Conservation (phyloP, 1,140 invertebrate genomes). For the Drosophila ogumai region DNA sequence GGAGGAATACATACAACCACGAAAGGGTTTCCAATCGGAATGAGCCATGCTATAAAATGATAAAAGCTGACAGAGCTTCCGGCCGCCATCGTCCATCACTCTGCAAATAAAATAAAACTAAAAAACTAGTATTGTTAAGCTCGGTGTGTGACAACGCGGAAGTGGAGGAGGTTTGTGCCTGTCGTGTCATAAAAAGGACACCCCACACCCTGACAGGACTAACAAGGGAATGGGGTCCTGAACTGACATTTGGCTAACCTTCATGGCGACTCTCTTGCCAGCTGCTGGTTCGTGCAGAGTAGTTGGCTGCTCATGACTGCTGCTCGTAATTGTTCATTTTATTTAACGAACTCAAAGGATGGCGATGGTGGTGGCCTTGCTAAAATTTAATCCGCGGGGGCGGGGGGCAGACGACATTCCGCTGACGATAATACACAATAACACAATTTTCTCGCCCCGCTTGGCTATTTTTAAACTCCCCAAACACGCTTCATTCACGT, state of each 20-base stretch:
- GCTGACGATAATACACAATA: conserved; percentile 9
- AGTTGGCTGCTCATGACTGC: conserved; percentile 21
- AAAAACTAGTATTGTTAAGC: conserved; percentile 3
- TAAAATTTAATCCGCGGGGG: conserved; percentile 15
- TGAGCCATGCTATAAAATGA: conserved; percentile 14
- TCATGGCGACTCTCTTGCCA: conserved; percentile 20
- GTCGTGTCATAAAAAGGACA: conserved; percentile 29
- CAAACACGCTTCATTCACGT: conserved; percentile 72
- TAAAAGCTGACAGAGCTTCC: conserved; percentile 4
- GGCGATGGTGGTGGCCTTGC: conserved; percentile 29
- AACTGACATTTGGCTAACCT: conserved; percentile 63
- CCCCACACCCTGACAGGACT: conserved; percentile 17
- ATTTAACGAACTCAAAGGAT: conserved; percentile 45
- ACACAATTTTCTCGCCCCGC: conserved; percentile 26
- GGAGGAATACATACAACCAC: not conserved
- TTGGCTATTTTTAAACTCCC: conserved; percentile 51
- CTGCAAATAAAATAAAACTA: conserved; percentile 1
- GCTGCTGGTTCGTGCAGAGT: conserved; percentile 30
- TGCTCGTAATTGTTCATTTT: conserved; percentile 55
- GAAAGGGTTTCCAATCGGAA: conserved; percentile 7
- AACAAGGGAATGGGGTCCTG: conserved; percentile 28
- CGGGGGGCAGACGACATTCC: not conserved
- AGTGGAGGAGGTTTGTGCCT: conserved; percentile 43
- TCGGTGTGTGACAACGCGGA: conserved; percentile 28
- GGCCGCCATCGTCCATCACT: conserved; percentile 16